These are phyloP conservation scores for Chrysolina americana DNA, from an alignment of 2,888 invertebrate species.

Conservation along the genomic window DNA sequence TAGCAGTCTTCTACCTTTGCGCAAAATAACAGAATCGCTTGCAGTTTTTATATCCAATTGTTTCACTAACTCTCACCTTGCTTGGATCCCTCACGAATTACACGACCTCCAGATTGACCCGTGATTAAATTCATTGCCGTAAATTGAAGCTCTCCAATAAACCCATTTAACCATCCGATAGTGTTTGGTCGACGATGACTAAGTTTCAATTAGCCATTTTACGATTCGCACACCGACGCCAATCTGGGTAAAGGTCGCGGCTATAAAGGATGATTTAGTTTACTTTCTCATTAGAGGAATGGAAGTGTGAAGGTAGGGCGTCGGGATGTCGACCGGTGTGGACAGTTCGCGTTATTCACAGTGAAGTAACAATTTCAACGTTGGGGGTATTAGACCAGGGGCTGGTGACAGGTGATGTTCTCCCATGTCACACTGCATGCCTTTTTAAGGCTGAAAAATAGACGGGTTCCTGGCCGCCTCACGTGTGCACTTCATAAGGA, in stretches of 20 bases:
- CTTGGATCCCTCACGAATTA: background rate
- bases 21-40: too few species aligned
- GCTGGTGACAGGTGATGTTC: too few species aligned
- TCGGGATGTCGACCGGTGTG: slow-evolving; percentile 1
- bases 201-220: slow-evolving; percentile 16
- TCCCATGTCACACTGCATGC: too few species aligned
- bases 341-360: background rate
- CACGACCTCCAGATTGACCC: slow-evolving; percentile 10
- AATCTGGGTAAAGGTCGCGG: slow-evolving; percentile 5
- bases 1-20: too few species aligned
- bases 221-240: background rate
- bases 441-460: too few species aligned
- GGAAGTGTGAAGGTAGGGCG: background rate
- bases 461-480: too few species aligned
- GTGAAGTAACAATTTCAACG: too few species aligned
- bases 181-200: slow-evolving; percentile 18
- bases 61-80: too few species aligned
- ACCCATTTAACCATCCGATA: background rate
- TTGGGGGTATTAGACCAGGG: too few species aligned
- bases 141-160: slow-evolving; percentile 13
- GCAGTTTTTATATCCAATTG: too few species aligned
- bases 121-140: slow-evolving; percentile 4
- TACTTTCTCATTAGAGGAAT: background rate
- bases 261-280: slow-evolving; percentile 12
- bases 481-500: too few species aligned